These are phyloP conservation scores for Sparidentex hasta DNA, from an alignment of 2,797 vertebrate species.

Conservation along the genomic window DNA sequence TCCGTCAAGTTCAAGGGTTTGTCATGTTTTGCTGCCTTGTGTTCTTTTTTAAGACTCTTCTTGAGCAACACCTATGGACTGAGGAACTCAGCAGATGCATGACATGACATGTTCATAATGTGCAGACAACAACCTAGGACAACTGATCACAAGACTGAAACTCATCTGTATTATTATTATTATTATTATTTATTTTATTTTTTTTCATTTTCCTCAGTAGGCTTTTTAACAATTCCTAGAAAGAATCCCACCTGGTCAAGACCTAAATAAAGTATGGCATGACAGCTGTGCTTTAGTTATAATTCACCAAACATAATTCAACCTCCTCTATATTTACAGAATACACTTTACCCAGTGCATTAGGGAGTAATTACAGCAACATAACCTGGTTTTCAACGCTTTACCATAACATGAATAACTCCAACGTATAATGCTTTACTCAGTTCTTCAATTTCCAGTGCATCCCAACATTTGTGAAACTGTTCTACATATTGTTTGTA, in stretches of 20 bases:
- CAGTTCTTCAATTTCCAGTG: background rate
- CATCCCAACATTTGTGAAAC: background rate
- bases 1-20: conserved; percentile 12
- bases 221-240: background rate
- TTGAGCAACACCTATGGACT: conserved; percentile 21
- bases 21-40: conserved; percentile 11
- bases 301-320: background rate
- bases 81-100: background rate
- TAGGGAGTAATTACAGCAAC: background rate
- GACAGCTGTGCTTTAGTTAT: background rate
- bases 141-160: background rate
- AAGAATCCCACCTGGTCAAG: background rate
- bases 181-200: no score
- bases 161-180: background rate
- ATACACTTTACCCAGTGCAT: background rate
- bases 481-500: background rate
- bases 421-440: background rate
- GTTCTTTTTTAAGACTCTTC: conserved; percentile 8
- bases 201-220: background rate
- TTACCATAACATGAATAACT: background rate
- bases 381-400: background rate
- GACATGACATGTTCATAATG: background rate
- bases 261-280: background rate
- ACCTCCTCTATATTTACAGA: background rate
- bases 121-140: background rate